Percentiles rank a stretch among this genome's conserved stretches.
These are phyloP conservation scores for Leptinotarsa texana DNA, from an alignment of 1,140 invertebrate genomes.

Conservation along the genomic window DNA sequence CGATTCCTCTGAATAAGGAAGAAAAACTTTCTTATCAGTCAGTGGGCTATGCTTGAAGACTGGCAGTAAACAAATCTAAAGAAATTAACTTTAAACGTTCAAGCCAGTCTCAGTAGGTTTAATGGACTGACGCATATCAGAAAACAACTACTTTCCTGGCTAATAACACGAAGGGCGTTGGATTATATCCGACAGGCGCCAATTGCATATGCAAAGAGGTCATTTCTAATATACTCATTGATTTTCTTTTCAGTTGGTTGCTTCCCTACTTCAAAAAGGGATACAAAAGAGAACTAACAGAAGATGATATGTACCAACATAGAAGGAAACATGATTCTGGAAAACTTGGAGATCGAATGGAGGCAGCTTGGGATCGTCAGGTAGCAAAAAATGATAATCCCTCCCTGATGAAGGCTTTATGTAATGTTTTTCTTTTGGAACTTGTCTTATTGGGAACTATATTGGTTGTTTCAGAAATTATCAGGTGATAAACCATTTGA, in stretches of 20 bases:
- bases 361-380: constrained; percentile 61
- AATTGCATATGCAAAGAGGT: too few relatives aligned
- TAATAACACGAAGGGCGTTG: too few relatives aligned
- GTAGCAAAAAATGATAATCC: constrained; percentile 45
- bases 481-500: constrained; percentile 53
- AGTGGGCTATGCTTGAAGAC: too few relatives aligned
- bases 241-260: constrained; percentile 50
- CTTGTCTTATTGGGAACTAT: constrained; percentile 57
- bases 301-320: constrained; percentile 43
- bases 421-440: constrained; percentile 51
- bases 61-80: too few relatives aligned
- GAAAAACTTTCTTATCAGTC: too few relatives aligned
- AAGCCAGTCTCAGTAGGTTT: too few relatives aligned
- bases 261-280: constrained; percentile 50
- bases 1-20: too few relatives aligned
- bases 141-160: too few relatives aligned
- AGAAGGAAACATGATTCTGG: constrained; percentile 38
- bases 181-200: too few relatives aligned
- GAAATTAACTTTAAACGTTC: too few relatives aligned
- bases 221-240: too few relatives aligned
- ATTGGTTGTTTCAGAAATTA: constrained; percentile 59
- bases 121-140: too few relatives aligned
- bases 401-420: constrained; percentile 48
- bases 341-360: constrained; percentile 61
- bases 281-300: constrained; percentile 39